Evolutionary conservation across 2,888 invertebrate species (phyloP).

Genomic region (Gandaritis pyraliata): DNA sequence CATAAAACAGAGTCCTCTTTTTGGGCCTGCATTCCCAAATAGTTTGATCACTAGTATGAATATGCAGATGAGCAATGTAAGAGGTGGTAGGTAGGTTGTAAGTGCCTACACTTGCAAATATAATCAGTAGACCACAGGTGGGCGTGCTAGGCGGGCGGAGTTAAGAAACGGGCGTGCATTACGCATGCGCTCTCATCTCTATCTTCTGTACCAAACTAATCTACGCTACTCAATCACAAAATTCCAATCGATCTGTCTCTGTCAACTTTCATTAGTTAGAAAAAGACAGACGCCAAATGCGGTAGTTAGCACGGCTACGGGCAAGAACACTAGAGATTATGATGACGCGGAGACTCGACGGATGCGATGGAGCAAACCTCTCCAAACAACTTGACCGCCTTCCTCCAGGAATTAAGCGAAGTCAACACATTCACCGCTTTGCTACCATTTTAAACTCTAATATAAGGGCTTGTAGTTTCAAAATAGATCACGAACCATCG

Average conservation of each 20-base stretch:
- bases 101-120: conserved; percentile 50
- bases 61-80: conserved; percentile 11
- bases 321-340: conserved; percentile 64
- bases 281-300: conserved; percentile 62
- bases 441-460: conserved; percentile 38
- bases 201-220: conserved; percentile 56
- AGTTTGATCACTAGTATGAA: conserved; percentile 1
- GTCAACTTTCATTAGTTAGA: conserved; percentile 63
- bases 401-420: conserved; percentile 66
- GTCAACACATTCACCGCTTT: conserved; percentile 58
- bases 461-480: conserved; percentile 38
- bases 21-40: conserved; percentile 4
- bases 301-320: conserved; percentile 59
- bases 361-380: conserved; percentile 61
- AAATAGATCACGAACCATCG: conserved; percentile 36
- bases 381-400: conserved; percentile 77
- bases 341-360: conserved; percentile 65
- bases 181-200: conserved; percentile 72
- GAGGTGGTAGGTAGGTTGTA: conserved; percentile 37
- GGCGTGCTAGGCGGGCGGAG: conserved; percentile 77
- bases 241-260: conserved; percentile 63
- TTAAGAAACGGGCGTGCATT: conserved; percentile 67
- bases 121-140: conserved; percentile 74
- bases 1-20: conserved; percentile 2
- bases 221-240: conserved; percentile 56